Evolutionary conservation across 2,888 invertebrate genomes (phyloP).

Genomic region (Dasysyrphus tricinctus): DNA sequence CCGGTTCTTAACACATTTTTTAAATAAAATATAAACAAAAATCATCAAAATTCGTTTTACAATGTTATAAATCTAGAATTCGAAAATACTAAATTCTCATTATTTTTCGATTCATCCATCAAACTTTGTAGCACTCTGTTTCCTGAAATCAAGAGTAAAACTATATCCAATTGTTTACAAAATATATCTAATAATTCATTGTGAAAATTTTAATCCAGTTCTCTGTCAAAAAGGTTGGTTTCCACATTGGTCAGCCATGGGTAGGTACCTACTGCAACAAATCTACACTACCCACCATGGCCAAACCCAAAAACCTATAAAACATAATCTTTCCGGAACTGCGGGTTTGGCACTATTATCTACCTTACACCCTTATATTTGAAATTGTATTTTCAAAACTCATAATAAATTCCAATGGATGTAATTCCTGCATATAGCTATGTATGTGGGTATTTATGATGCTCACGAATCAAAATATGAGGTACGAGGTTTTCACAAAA

Average conservation of each 20-base stretch:
- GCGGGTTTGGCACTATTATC: background rate
- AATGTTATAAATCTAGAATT: background rate
- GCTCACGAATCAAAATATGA: background rate
- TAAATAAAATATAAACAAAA: background rate
- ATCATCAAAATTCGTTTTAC: background rate
- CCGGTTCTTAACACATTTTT: too few species aligned
- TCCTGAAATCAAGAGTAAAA: background rate
- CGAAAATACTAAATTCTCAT: background rate
- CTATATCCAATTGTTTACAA: slow-evolving; percentile 6
- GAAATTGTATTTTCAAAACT: slow-evolving; percentile 20
- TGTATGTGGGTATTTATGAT: background rate
- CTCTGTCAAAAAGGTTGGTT: background rate
- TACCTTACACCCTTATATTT: background rate
- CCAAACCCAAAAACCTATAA: background rate
- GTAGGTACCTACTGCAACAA: background rate
- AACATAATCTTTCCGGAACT: slow-evolving; percentile 15
- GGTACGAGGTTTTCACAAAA: background rate
- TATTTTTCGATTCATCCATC: background rate
- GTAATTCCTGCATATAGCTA: background rate
- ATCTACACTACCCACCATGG: background rate
- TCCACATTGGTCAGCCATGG: background rate
- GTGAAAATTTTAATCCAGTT: slow-evolving; percentile 4
- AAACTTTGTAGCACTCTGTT: background rate
- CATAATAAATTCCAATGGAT: slow-evolving; percentile 5
- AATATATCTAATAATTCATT: background rate